Conservation (phyloP, 2,113 vertebrate genomes). For the human region DNA sequence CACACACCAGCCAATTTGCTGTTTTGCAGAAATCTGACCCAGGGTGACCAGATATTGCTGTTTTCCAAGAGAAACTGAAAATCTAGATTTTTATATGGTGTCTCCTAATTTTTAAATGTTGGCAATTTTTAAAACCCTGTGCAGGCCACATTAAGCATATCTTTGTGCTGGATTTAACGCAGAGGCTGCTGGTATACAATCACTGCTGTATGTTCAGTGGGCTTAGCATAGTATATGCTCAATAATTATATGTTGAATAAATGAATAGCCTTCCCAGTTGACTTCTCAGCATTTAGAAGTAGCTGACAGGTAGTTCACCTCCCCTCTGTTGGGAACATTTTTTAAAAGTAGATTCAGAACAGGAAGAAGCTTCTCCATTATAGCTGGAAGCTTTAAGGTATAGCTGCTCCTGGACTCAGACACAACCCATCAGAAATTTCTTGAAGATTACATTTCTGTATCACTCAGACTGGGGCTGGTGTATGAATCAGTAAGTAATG, state of each 20-base stretch:
- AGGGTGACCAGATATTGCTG: neutral
- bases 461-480: neutral
- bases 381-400: neutral
- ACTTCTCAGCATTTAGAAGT: neutral
- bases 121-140: neutral
- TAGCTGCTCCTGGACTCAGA: neutral
- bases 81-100: neutral
- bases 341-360: neutral
- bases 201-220: neutral
- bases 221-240: neutral
- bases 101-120: neutral
- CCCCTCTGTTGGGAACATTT: neutral
- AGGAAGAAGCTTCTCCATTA: neutral
- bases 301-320: neutral
- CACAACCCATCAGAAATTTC: neutral
- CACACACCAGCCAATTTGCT: neutral
- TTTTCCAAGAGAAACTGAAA: neutral
- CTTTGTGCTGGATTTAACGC: neutral
- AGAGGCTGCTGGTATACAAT: fast-evolving
- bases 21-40: neutral
- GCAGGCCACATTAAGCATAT: neutral
- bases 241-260: neutral
- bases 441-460: neutral
- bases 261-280: neutral
- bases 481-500: neutral